A percentile compares a stretch with the other conserved stretches of the same genome.
Conservation (phyloP, 2,113 vertebrate genomes). For the Cinclus cinclus region DNA sequence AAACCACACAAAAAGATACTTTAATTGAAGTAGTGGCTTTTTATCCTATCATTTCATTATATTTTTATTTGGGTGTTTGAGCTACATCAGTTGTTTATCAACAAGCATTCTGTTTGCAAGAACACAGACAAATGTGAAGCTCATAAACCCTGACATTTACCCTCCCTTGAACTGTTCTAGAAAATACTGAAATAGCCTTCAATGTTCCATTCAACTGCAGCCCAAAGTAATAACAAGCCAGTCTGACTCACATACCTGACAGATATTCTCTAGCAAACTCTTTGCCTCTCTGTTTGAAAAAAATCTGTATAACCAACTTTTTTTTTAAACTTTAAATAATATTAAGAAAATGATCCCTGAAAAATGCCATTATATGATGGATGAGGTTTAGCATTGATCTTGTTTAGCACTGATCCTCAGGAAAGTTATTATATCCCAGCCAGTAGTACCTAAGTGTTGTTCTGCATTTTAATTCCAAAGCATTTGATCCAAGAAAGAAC, state of each 20-base stretch:
- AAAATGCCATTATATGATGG: neutral
- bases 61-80: constrained; percentile 8
- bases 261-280: neutral
- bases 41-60: neutral
- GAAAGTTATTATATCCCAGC: neutral
- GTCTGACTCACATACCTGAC: neutral
- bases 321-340: neutral
- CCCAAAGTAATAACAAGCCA: neutral
- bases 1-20: neutral
- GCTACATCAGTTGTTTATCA: neutral
- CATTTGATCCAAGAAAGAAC: neutral
- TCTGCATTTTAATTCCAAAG: neutral
- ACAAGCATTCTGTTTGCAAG: neutral
- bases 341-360: neutral
- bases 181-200: constrained; percentile 1
- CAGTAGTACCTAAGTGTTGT: neutral
- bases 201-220: neutral
- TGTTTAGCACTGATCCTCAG: neutral
- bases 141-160: constrained; percentile 17
- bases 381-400: neutral
- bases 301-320: neutral
- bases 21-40: neutral
- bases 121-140: neutral
- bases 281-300: neutral
- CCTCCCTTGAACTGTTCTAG: neutral